Evolutionary conservation across 2,797 vertebrate species (phyloP), one percentile per base, ranked within the genome.

Genomic region (Danio jaintianensis): DNA sequence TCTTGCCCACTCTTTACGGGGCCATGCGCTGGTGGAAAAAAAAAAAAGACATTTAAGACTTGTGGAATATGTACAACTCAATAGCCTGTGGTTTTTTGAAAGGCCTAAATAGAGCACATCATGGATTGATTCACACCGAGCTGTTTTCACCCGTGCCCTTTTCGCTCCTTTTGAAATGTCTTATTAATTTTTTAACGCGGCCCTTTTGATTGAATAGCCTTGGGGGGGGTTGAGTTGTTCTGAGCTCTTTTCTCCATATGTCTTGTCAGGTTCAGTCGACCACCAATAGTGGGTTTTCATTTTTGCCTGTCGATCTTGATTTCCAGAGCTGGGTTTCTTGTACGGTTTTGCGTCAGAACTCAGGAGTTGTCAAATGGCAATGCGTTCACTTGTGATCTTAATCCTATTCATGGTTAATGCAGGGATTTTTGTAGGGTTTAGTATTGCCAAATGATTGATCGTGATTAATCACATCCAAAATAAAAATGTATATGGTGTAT

Each of bases 61-160:
- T 55, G 29, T 79, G 58, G 68, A 75, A 83, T 75, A 63, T 75
- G 72, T 70, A 70, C 42, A 75, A 74, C 58, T 75, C 71, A 68
- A 53, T 79, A 75, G 56, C 58, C 55, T 67, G 40, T 53, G 45
- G 62, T 45, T 82, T 29, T 69, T 75, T 70, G 67, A 75, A 83
- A 70, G 40, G 4, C n/a, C 68, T 68, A 79, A 75, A 83, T 50
- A 67, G 81, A 83, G 55, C 66, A 42, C 40, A 16, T 48, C 48
- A 55, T 66, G 29, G 77, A 75, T 83, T 69, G 43, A 79, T 80
- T 70, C 77, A 36, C 12, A 56, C 47, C 7, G 11, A 67, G 69
- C 43, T 78, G 69, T 58, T 78, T 56, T 67, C 59, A 62, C 12
- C 29, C 5, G 7, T 67, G 75, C 68, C 56, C 81, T 79, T 70